Evolutionary conservation across 2,888 invertebrate genomes (phyloP).

Genomic region (Harpalus rufipes): DNA sequence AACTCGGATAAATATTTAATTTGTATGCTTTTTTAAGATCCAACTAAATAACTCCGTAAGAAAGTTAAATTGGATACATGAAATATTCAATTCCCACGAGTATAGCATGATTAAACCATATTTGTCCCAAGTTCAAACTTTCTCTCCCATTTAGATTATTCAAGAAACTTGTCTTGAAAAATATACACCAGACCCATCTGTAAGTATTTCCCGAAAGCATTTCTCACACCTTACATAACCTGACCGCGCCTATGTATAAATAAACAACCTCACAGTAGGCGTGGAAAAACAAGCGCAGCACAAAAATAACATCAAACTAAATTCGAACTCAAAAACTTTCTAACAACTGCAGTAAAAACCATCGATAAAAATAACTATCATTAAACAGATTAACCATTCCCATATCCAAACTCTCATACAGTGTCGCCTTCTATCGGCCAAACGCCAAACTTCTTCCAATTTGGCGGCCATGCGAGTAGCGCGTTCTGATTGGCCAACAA

Average conservation of each 20-base stretch:
- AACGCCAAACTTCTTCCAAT: conserved; percentile 46
- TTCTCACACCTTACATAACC: conserved; percentile 55
- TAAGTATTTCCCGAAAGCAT: conserved; percentile 57
- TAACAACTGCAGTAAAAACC: conserved; percentile 54
- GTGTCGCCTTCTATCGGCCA: conserved; percentile 55
- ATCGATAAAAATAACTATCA: conserved; percentile 65
- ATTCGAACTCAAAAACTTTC: conserved; percentile 34
- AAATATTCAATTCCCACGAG: conserved; percentile 24
- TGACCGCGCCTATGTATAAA: conserved; percentile 64
- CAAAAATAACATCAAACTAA: conserved; percentile 40
- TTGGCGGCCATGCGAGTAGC: conserved; percentile 67
- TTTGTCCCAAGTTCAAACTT: conserved; percentile 44
- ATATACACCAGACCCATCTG: conserved; percentile 63
- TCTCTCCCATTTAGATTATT: conserved; percentile 52
- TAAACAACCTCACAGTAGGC: conserved; percentile 54
- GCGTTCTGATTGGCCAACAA: conserved; percentile 76
- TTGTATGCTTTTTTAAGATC: not conserved
- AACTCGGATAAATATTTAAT: not conserved
- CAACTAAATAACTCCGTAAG: conserved; percentile 5
- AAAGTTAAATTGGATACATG: conserved; percentile 14
- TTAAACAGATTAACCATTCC: conserved; percentile 59
- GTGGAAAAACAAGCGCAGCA: conserved; percentile 55
- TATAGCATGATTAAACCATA: conserved; percentile 21
- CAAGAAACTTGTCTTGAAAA: conserved; percentile 49
- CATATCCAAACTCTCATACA: conserved; percentile 50